Conservation (phyloP, 2,797 vertebrate genomes). For the Sebastes oblongus region DNA sequence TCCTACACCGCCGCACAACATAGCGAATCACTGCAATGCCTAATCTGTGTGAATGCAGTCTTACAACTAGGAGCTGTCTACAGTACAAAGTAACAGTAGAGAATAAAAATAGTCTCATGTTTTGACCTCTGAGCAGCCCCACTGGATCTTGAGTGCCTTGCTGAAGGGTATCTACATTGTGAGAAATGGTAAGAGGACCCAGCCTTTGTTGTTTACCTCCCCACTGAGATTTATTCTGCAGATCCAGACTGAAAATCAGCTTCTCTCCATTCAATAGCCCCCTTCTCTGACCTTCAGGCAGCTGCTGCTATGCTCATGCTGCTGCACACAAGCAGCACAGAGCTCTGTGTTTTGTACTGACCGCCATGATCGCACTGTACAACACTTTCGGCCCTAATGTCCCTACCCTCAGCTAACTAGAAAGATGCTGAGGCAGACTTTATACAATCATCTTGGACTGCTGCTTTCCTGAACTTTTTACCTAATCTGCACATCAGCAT, state of each 20-base stretch:
- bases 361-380: background rate
- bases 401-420: background rate
- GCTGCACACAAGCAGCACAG: background rate
- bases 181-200: background rate
- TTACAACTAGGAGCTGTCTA: background rate
- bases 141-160: background rate
- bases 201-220: conserved; percentile 10
- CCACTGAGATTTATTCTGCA: conserved; percentile 11
- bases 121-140: background rate
- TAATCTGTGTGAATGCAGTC: too few species aligned
- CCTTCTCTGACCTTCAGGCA: conserved; percentile 33
- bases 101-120: background rate
- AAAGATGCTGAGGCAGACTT: conserved; percentile 16
- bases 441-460: background rate
- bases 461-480: conserved; percentile 6
- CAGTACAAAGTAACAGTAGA: background rate
- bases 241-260: conserved; percentile 7
- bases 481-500: background rate
- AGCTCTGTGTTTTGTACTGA: conserved; percentile 30
- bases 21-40: too few species aligned
- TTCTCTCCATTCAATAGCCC: conserved; percentile 18
- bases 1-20: too few species aligned
- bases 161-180: background rate
- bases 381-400: background rate
- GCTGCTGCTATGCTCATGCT: background rate